These are phyloP conservation scores for Ptychadena robeensis DNA, from an alignment of 2,797 vertebrate genomes.

Conservation along the genomic window DNA sequence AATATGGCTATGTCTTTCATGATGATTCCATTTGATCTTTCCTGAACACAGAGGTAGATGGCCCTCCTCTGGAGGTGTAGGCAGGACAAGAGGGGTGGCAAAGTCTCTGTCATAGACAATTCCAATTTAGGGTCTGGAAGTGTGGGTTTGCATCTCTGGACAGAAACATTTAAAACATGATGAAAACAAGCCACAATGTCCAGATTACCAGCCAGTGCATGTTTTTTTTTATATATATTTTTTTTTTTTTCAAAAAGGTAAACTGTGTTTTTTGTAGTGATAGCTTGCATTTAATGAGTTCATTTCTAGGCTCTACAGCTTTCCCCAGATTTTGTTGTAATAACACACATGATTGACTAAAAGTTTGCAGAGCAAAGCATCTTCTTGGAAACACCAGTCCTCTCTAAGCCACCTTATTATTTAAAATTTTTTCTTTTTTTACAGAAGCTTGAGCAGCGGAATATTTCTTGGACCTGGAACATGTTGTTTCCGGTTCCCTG, in stretches of 20 bases:
- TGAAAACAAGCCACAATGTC: no score
- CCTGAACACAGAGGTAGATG: no score
- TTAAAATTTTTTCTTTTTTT: slow-evolving; percentile 34
- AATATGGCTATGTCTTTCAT: no score
- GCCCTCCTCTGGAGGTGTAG: no score
- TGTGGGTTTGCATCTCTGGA: no score
- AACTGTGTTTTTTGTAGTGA: not conserved
- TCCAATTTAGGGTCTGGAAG: no score
- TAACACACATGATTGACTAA: slow-evolving; percentile 47
- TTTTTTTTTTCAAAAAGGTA: not conserved
- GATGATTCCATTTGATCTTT: no score
- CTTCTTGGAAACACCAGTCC: not conserved
- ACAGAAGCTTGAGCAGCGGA: slow-evolving; percentile 16
- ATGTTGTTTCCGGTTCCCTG: slow-evolving; percentile 27
- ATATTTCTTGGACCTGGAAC: slow-evolving; percentile 22
- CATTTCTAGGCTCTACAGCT: not conserved
- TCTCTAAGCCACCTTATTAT: slow-evolving; percentile 5
- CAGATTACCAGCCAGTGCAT: no score
- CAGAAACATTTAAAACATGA: no score
- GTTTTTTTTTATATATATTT: no score
- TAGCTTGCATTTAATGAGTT: not conserved
- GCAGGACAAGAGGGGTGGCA: no score
- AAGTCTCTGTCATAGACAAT: no score
- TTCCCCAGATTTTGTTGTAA: slow-evolving; percentile 1
- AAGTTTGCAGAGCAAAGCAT: slow-evolving; percentile 31